phyloP scores from a whole-genome alignment of 2,888 invertebrate genomes.

The Lepidochrysops patricia region DNA sequence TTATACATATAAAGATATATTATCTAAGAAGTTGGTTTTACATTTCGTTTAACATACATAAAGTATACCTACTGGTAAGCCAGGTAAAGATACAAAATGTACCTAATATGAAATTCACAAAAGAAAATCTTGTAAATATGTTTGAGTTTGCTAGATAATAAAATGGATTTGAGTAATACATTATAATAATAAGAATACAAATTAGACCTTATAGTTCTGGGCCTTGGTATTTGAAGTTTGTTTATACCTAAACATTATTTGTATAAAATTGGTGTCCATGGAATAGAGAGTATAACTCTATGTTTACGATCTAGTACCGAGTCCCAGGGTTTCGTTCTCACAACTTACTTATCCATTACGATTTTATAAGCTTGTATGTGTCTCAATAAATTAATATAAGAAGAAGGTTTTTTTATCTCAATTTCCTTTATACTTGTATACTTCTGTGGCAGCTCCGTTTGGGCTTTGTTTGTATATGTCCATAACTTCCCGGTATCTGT shows the following conservation, averaged over 20 bases:
- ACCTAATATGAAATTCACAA: background rate
- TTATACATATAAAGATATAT: too few relatives aligned
- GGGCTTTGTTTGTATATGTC: slow-evolving; percentile 36
- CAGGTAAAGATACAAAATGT: background rate
- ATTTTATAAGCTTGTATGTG: slow-evolving; percentile 2
- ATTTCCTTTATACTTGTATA: background rate
- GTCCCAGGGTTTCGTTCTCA: background rate
- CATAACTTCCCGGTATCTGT: slow-evolving; percentile 33
- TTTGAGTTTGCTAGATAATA: background rate
- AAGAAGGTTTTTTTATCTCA: background rate
- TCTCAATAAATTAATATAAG: background rate
- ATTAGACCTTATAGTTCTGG: background rate
- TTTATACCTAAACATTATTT: background rate
- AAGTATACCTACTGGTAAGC: background rate
- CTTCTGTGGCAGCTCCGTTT: background rate
- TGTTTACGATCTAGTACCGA: background rate
- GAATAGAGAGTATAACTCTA: background rate
- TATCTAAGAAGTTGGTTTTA: too few relatives aligned
- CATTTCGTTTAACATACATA: too few relatives aligned
- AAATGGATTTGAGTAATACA: background rate
- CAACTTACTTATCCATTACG: background rate
- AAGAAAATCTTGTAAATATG: background rate
- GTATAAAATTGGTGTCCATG: background rate
- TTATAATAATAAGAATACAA: background rate
- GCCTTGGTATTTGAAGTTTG: background rate